These are phyloP conservation scores for Calosoma granatense DNA, from an alignment of 1,140 invertebrate genomes.

Conservation along the genomic window DNA sequence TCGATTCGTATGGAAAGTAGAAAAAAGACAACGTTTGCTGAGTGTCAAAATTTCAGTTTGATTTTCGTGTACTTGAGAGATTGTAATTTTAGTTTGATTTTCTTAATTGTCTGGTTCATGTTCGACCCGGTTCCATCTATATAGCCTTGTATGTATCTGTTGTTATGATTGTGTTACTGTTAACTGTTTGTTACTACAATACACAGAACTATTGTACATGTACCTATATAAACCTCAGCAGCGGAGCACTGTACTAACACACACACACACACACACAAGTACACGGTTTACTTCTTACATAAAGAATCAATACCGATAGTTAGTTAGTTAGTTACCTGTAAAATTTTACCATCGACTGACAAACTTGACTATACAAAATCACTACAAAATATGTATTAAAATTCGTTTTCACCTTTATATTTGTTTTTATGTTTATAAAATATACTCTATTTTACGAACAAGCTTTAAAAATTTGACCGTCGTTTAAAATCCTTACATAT, in stretches of 20 bases:
- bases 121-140: neutral
- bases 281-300: too few species aligned
- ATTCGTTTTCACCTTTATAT: neutral
- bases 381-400: conserved; percentile 3
- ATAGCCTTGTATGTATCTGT: neutral
- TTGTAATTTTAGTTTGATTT: neutral
- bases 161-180: neutral
- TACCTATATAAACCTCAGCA: neutral
- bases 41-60: conserved; percentile 18
- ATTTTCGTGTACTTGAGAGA: conserved; percentile 21
- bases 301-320: too few species aligned
- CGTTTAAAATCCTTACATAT: conserved; percentile 2
- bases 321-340: too few species aligned
- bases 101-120: neutral
- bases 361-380: conserved; percentile 4
- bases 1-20: neutral
- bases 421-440: conserved; percentile 1
- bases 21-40: neutral
- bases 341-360: neutral
- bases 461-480: conserved; percentile 6
- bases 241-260: neutral
- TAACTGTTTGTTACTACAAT: neutral
- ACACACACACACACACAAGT: too few species aligned
- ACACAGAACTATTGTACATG: neutral
- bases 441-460: conserved; percentile 4